These are phyloP conservation scores for Hemichromis elongatus DNA, from an alignment of 2,113 vertebrate species.

Conservation along the genomic window DNA sequence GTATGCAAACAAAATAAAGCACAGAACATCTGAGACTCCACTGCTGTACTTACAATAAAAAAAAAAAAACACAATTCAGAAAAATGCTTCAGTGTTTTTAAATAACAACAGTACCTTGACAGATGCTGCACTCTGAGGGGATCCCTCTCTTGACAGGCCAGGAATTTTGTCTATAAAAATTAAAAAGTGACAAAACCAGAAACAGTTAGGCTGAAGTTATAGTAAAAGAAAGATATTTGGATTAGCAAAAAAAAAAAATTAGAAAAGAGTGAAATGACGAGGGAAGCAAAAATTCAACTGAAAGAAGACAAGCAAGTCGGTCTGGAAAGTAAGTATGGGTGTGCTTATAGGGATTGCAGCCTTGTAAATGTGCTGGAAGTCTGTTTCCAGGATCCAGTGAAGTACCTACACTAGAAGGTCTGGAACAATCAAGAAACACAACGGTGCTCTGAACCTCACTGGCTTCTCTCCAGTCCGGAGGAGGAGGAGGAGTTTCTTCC, in stretches of 20 bases:
- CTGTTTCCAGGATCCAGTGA: background rate
- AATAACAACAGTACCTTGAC: conserved; percentile 76
- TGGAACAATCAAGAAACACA: background rate
- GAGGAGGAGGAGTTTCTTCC: background rate
- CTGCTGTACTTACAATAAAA: background rate
- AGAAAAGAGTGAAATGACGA: background rate
- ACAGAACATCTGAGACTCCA: background rate
- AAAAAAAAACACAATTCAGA: background rate
- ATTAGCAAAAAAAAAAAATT: background rate
- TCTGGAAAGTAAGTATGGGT: background rate
- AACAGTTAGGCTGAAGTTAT: background rate
- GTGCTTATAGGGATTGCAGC: background rate
- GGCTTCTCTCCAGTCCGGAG: background rate
- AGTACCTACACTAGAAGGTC: background rate
- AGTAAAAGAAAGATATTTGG: background rate
- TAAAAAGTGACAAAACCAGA: conserved; percentile 12
- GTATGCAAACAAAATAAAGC: background rate
- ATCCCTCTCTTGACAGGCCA: conserved; percentile 85
- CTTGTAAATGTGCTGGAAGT: background rate
- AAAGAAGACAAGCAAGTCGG: background rate
- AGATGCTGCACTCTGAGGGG: conserved; percentile 83
- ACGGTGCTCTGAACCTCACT: background rate
- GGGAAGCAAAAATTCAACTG: background rate
- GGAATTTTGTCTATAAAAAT: conserved; percentile 77
- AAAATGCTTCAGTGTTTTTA: background rate